phyloP scores from a whole-genome alignment of 2,797 vertebrate species.

The Oceanodroma leucorhoa region DNA sequence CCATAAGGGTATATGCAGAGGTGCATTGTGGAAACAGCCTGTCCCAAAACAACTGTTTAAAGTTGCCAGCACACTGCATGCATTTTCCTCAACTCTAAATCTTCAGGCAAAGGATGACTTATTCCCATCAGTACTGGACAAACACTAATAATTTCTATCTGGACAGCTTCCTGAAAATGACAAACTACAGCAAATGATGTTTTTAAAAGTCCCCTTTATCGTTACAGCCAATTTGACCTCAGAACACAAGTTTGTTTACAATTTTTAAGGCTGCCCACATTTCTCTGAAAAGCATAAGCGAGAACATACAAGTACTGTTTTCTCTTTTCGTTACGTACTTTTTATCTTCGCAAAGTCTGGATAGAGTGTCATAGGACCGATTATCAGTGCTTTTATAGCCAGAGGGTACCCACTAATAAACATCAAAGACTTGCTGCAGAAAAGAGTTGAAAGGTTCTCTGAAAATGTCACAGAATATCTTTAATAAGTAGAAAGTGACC shows the following conservation, averaged over 20 bases:
- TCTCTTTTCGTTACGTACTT: neutral
- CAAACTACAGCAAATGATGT: neutral
- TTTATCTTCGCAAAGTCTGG: neutral
- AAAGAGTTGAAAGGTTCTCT: neutral
- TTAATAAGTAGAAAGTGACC: neutral
- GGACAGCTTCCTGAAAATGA: neutral
- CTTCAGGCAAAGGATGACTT: neutral
- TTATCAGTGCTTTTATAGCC: fast-evolving
- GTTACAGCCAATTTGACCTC: neutral
- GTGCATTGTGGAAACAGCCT: fast-evolving
- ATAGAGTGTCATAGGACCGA: neutral
- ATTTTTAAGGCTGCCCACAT: neutral
- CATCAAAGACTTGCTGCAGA: neutral
- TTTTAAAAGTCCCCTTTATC: neutral
- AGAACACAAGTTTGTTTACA: neutral
- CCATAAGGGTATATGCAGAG: fast-evolving
- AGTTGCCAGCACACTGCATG: neutral
- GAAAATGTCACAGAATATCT: neutral
- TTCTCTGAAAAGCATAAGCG: neutral
- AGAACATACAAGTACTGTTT: neutral
- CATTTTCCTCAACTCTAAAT: neutral
- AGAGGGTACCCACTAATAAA: fast-evolving
- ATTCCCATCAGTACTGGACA: too few relatives aligned
- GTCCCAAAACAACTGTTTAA: neutral
- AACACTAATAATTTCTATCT: neutral